Percentiles rank a stretch among this genome's conserved stretches.
Evolutionary conservation across 2,797 vertebrate genomes (phyloP).

Genomic region (Labeo calbasu): DNA sequence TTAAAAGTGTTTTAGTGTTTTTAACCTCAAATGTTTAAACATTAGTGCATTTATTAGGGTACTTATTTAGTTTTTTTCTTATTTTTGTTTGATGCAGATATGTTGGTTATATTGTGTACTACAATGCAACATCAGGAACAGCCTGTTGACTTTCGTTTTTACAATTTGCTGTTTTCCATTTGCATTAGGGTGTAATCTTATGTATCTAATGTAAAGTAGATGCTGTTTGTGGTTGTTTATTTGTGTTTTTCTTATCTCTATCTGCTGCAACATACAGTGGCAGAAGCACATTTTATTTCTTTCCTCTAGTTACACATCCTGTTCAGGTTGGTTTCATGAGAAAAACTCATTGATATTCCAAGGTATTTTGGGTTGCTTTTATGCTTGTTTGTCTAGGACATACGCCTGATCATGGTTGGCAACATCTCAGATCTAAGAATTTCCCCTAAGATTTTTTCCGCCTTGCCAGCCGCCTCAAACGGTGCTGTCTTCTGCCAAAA

Average conservation of each 20-base stretch:
- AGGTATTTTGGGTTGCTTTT: constrained; percentile 15
- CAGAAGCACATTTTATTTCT: constrained; percentile 15
- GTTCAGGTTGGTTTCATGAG: not conserved
- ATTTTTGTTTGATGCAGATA: not conserved
- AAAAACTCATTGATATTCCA: constrained; percentile 3
- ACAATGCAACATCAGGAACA: constrained; percentile 17
- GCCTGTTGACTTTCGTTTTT: constrained; percentile 8
- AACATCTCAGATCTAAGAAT: constrained; percentile 8
- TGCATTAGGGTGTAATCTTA: constrained; percentile 20
- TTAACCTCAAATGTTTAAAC: not conserved
- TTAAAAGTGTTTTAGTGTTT: too few species aligned
- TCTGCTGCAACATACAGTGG: constrained; percentile 1
- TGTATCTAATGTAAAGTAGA: constrained; percentile 4
- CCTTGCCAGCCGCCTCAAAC: not conserved
- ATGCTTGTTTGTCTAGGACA: constrained; percentile 20
- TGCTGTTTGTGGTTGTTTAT: not conserved
- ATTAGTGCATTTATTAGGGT: not conserved
- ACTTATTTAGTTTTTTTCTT: not conserved
- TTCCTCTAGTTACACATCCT: not conserved
- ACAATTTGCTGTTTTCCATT: constrained; percentile 21
- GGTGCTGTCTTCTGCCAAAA: constrained; percentile 10
- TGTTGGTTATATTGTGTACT: not conserved
- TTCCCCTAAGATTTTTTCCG: constrained; percentile 2
- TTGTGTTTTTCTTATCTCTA: constrained; percentile 4
- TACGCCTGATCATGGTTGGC: constrained; percentile 1